These are phyloP conservation scores for Macrophya alboannulata DNA, from an alignment of 2,888 invertebrate genomes.

Conservation along the genomic window DNA sequence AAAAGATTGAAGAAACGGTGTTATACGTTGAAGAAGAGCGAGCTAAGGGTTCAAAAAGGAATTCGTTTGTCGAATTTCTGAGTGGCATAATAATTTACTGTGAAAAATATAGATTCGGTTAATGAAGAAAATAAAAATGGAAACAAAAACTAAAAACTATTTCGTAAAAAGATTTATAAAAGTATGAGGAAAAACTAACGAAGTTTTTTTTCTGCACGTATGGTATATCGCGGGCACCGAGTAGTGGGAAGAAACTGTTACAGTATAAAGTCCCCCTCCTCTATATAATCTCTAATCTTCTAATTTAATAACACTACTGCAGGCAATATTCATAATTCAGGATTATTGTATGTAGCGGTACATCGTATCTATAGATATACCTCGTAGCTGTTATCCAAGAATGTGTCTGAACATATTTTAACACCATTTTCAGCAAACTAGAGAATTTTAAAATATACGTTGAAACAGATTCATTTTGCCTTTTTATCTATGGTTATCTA, in stretches of 20 bases:
- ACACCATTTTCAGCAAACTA: not conserved
- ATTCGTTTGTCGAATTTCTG: too few relatives aligned
- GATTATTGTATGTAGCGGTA: not conserved
- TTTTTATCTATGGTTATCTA: not conserved
- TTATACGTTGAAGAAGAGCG: not conserved
- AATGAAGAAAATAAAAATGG: too few relatives aligned
- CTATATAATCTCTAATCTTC: slow-evolving; percentile 28
- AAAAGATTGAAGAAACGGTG: not conserved
- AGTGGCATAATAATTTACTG: too few relatives aligned
- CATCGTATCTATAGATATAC: not conserved
- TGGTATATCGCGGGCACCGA: not conserved
- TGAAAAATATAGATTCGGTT: too few relatives aligned
- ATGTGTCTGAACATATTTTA: not conserved
- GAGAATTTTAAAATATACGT: not conserved
- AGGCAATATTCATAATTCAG: slow-evolving; percentile 42
- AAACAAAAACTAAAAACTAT: too few relatives aligned
- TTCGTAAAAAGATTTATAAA: not conserved
- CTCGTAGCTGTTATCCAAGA: not conserved
- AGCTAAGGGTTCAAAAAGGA: not conserved
- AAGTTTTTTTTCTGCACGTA: not conserved
- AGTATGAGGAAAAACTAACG: not conserved
- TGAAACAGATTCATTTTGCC: not conserved
- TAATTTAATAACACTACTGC: slow-evolving; percentile 42
- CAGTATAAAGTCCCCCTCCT: not conserved
- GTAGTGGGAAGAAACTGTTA: not conserved